A percentile compares a stretch with the other conserved stretches of the same genome.
Evolutionary conservation across 2,797 vertebrate genomes (phyloP).

Genomic region (Girardinus metallicus): DNA sequence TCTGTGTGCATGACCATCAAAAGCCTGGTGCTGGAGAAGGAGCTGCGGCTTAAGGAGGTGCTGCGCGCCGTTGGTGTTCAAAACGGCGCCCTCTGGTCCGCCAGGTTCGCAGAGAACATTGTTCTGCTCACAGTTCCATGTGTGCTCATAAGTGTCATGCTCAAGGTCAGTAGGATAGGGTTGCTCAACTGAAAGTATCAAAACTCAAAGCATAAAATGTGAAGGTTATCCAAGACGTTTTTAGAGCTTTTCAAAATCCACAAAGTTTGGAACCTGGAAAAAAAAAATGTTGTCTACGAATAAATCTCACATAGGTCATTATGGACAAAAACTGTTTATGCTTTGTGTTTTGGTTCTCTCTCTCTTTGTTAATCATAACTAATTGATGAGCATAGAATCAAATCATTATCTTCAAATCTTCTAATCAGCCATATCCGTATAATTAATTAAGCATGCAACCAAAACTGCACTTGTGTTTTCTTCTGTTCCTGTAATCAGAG

Average conservation of each 20-base stretch:
- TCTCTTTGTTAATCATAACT: constrained; percentile 44
- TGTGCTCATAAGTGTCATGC: constrained; percentile 73
- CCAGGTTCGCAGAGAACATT: constrained; percentile 69
- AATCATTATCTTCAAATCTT: constrained; percentile 43
- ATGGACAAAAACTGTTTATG: constrained; percentile 33
- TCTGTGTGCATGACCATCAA: constrained; percentile 77
- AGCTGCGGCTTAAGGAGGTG: constrained; percentile 77
- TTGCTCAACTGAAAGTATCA: background rate
- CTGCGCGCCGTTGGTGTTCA: constrained; percentile 64
- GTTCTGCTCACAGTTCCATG: constrained; percentile 70
- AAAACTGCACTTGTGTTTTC: constrained; percentile 30
- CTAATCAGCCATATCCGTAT: constrained; percentile 41
- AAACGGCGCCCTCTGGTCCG: constrained; percentile 67
- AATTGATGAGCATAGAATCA: constrained; percentile 39
- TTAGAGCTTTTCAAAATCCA: background rate
- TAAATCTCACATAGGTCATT: constrained; percentile 16
- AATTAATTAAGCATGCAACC: constrained; percentile 51
- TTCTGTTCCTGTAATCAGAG: constrained; percentile 46
- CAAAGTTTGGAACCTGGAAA: background rate
- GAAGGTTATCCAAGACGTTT: background rate
- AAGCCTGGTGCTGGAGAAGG: constrained; percentile 76
- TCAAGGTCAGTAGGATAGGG: constrained; percentile 78
- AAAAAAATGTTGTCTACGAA: constrained; percentile 2
- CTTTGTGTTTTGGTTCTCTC: constrained; percentile 67
- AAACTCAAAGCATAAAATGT: constrained; percentile 61